Percentiles rank a stretch among this genome's conserved stretches.
Conservation (phyloP, 2,888 invertebrate species). For the Cryptocephalus moraei region DNA sequence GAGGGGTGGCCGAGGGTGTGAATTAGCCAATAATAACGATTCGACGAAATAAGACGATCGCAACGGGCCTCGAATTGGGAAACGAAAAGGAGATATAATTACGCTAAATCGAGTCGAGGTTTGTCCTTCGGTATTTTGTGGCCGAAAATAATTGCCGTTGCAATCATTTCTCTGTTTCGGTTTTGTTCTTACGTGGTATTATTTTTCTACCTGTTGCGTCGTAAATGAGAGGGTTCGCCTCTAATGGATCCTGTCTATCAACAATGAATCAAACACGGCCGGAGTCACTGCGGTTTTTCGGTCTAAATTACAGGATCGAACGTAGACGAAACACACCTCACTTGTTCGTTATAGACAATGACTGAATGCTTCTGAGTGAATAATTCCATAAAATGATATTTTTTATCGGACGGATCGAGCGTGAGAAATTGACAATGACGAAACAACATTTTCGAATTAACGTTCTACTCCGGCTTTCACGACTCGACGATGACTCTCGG, state of each 20-base stretch:
- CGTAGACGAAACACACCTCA: conserved; percentile 7
- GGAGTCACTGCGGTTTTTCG: conserved; percentile 20
- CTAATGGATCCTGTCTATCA: conserved; percentile 18
- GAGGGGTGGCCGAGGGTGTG: no score
- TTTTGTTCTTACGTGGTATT: conserved; percentile 12
- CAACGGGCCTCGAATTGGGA: no score
- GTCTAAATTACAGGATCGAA: conserved; percentile 21
- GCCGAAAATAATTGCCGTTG: conserved; percentile 1
- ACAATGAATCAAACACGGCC: neutral
- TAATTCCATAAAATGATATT: conserved; percentile 20
- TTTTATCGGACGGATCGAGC: conserved; percentile 9
- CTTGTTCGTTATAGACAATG: conserved; percentile 24
- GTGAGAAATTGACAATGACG: conserved; percentile 10
- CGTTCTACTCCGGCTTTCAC: neutral
- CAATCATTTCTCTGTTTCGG: conserved; percentile 9
- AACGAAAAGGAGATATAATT: no score
- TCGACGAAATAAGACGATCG: no score
- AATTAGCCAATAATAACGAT: no score
- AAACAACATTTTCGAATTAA: conserved; percentile 6
- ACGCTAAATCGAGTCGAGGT: no score
- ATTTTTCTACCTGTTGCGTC: conserved; percentile 15
- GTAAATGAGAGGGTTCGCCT: conserved; percentile 15
- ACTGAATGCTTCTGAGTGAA: conserved; percentile 20
- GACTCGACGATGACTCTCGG: neutral
- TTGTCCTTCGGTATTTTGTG: no score